Percentiles rank a stretch among this genome's conserved stretches.
phyloP scores from a whole-genome alignment of 1,140 invertebrate species.

The Drosophila lowei region DNA sequence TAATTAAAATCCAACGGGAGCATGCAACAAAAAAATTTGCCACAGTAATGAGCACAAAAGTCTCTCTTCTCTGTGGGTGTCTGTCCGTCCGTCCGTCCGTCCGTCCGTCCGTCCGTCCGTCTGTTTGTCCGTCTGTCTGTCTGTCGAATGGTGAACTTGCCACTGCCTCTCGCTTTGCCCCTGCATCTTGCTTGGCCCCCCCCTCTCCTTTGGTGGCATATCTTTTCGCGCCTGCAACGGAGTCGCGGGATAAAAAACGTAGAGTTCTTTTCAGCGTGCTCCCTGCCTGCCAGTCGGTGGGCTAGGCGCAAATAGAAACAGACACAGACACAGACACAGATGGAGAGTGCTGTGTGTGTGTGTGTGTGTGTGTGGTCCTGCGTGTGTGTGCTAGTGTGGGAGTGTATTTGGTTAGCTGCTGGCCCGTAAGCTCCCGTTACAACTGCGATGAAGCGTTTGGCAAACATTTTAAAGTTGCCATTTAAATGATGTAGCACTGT shows the following conservation, averaged over 20 bases:
- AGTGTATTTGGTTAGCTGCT: slow-evolving; percentile 66
- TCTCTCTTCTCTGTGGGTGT: slow-evolving; percentile 20
- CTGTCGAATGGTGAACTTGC: slow-evolving; percentile 58
- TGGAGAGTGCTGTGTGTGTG: not conserved
- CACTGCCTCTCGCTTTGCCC: slow-evolving; percentile 5
- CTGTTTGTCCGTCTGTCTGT: slow-evolving; percentile 19
- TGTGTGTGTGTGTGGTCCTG: slow-evolving; percentile 15
- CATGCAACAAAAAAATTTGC: slow-evolving; percentile 60
- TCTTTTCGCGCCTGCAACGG: slow-evolving; percentile 64
- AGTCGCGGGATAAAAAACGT: slow-evolving; percentile 50
- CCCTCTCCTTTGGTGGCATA: slow-evolving; percentile 23
- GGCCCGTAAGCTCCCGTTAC: slow-evolving; percentile 79
- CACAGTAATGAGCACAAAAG: slow-evolving; percentile 71
- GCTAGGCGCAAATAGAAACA: slow-evolving; percentile 72
- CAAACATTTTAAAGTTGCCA: slow-evolving; percentile 81
- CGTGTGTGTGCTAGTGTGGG: slow-evolving; percentile 18
- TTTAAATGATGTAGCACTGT: slow-evolving; percentile 71
- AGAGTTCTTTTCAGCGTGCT: slow-evolving; percentile 61
- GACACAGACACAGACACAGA: slow-evolving; percentile 14
- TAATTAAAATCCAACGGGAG: slow-evolving; percentile 75
- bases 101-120: not conserved
- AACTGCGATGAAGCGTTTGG: slow-evolving; percentile 75
- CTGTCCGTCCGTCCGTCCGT: slow-evolving; percentile 32
- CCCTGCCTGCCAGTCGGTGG: slow-evolving; percentile 51
- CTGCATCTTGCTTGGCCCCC: slow-evolving; percentile 14